phyloP scores from a whole-genome alignment of 2,113 vertebrate species.

The Smithornis capensis region DNA sequence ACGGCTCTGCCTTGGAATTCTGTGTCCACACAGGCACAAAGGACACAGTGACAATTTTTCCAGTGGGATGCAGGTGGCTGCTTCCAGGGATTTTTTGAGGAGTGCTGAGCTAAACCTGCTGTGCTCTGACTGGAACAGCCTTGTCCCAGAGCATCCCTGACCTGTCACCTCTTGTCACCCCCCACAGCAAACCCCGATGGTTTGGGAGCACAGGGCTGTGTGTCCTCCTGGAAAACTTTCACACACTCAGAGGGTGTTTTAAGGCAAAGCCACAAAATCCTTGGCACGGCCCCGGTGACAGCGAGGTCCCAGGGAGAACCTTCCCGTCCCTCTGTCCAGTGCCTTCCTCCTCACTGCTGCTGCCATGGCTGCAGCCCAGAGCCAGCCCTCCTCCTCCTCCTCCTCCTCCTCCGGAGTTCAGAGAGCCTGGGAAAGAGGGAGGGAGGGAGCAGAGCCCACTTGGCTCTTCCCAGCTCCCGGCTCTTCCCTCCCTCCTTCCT shows the following conservation, averaged over 20 bases:
- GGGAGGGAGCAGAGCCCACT: background rate
- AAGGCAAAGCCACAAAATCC: background rate
- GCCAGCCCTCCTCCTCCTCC: background rate
- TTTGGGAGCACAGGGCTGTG: background rate
- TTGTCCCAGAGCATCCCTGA: background rate
- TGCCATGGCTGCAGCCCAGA: slow-evolving; percentile 22
- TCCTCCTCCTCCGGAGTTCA: slow-evolving; percentile 8
- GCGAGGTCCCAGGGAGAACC: background rate
- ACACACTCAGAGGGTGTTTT: rapidly evolving
- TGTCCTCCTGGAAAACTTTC: background rate
- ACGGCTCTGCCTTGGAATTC: background rate
- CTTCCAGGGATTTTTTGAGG: background rate
- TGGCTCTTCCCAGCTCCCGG: background rate
- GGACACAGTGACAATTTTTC: background rate
- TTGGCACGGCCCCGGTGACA: background rate
- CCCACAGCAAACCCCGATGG: background rate
- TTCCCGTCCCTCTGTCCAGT: background rate
- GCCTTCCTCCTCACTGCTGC: background rate
- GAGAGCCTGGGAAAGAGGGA: slow-evolving; percentile 37
- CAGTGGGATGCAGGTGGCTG: background rate
- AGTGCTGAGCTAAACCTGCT: background rate
- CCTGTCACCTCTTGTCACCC: background rate
- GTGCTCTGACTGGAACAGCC: background rate
- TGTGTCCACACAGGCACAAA: background rate
- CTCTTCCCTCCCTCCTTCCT: slow-evolving; percentile 7